Evolutionary conservation across 2,888 invertebrate genomes (phyloP), one percentile per base, ranked within the genome.

Genomic region (Pomacea canaliculata): DNA sequence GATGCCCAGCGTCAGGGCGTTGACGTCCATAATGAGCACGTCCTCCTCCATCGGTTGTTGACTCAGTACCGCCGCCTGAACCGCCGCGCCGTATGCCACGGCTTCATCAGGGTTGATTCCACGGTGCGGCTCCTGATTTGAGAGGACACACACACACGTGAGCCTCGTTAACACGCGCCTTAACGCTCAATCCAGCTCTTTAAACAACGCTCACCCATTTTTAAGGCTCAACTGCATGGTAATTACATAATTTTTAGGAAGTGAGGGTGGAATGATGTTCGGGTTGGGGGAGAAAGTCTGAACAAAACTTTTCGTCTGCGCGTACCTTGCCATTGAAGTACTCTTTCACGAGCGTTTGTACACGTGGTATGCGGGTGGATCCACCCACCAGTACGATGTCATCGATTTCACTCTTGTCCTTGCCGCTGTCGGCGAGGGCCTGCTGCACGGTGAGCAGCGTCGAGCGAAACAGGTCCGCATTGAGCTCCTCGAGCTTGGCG

Each of bases 101-200:
- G 99, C 99, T 92, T 99, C 99, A 91, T 99, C 99, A 74, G 99
- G 99, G 92, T 99, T 99, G 91, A 99, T 98, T 83, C 98, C 98
- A 88, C 98, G 94, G 74, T 96, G 96, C 79, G 98, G 98, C 93
- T 99, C 99, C 93, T 99, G 77, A 5, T 81, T 10, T 56, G 37
- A 37, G 37, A 56, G 51, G 8, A 56, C 51, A 56, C 51, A 56
- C 59, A 37, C 10, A 16, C 51, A 13, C 37, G 37, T 37, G 5
- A 5, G 37, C 37, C 37, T 37, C 37, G 1, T 37, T 37, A 37
- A 37, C 37, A 37, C 37, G 5, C 5, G 37, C 37, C 3, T 37
- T 5, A 37, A 5, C 37, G 0, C 37, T 37, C 37, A 37, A 37
- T 5, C 37, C 37, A 37, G 37, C 37, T 37, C 37, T 37, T 3